Evolutionary conservation across 2,797 vertebrate species (phyloP), one percentile per base, ranked within the genome.

Genomic region (Coregonus ussuriensis): DNA sequence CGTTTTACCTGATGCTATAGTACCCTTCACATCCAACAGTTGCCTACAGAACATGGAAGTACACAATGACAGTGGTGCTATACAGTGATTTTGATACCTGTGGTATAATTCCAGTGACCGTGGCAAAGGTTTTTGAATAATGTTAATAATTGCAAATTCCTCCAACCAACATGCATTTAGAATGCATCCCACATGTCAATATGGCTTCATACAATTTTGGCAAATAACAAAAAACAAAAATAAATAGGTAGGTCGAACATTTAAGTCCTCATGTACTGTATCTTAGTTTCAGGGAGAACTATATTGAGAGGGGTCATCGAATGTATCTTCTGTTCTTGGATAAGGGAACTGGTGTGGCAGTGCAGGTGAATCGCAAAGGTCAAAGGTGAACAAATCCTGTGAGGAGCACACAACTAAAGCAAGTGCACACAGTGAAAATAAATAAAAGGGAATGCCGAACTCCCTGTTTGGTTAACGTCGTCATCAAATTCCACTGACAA

Each of bases 1-100:
- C 84, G 63, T 88, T 89, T 91, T 84, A 87, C 84, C 89, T 85
- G 88, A 92, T 83, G 90, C 81, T 82, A 78, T 29, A 3, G 59
- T 11, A 25, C n/a, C 21, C 59, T 63, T 63, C 7, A 9, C 21
- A 11, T 29, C 21, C 59, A 63, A 25, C 21, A 63, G 15, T 25
- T 63, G 25, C 21, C 1, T 63, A 63, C 41, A 47, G 41, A 47
- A 47, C 41, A 63, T 25, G 16, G 59, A 7, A 62, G 65, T 14
- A 67, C 29, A 35, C 33, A 37, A 68, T 47, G 41, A 13, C 41
- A 47, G 41, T 47, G 41, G 41, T 47, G 41, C 41, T 47, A 47
- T 37, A 68, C 66, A 68, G 9, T 63, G 33, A 35, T 35, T 15
- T 35, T 66, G 63, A 66, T 33, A 33, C 63, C 63, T 29, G 21